Base-by-base conservation (phyloP, 2,888 invertebrate genomes). In the Hyposoter dolosus region DNA sequence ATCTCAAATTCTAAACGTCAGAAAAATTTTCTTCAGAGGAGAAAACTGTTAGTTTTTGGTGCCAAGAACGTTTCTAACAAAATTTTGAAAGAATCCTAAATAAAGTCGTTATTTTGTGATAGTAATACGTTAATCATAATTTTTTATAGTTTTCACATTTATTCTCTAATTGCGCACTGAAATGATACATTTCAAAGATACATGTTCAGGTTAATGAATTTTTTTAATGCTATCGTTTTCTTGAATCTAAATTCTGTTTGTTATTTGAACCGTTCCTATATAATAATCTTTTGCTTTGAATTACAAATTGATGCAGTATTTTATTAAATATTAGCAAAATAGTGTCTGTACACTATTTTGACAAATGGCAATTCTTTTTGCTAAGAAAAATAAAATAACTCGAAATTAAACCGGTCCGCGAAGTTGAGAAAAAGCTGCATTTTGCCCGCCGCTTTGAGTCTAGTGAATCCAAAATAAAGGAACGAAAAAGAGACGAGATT, bases 401-500 rank as follows among this genome's bases (percentile, higher is more conserved):
- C n/a, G 28, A 60, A 28, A 60, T 60, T 5, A 3, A 28, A 60
- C 5, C 5, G 60, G n/a, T n/a, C 40, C 32, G n/a, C 5, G 17
- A 28, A 40, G 3, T 40, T 19, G 15, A 12, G 17, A 40, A 32
- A 56, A 45, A 17, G 28, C 6, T 50, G 47, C 19, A 28, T 76
- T 19, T 19, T 63, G 5, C 35, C 40, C 32, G 74, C 40, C 32
- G 74, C 56, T 56, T 7, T 7, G 75, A 50, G 6, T 40, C 35
- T 23, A 66, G 53, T 53, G 15, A 19, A 50, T 17, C 2, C 9
- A 71, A 71, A 28, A 71, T 47, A 47, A 45, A 50, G 28, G 7
- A 45, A 71, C 74, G 72, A 43, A 79, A 79, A 82, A 35, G 78
- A 32, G 53, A 56, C 82, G 84, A 84, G 75, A 74, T 77, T 66